Conservation (phyloP, 1,140 invertebrate species). For the Cydia amplana region DNA sequence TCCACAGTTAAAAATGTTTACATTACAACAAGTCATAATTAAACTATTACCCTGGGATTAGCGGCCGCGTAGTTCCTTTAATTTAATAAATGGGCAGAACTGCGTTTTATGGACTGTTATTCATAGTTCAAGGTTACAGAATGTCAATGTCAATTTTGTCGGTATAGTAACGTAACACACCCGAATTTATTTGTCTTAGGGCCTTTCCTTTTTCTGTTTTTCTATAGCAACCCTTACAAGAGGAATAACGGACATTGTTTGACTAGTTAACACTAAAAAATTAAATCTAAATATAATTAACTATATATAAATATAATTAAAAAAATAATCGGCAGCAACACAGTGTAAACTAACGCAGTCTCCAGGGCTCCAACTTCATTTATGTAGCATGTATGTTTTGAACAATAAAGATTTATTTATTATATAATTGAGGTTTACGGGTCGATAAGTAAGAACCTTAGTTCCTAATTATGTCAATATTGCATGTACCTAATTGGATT, state of each 20-base stretch:
- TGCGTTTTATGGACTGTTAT: conserved; percentile 2
- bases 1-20: background rate
- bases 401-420: too few species aligned
- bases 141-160: conserved; percentile 22
- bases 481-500: too few species aligned
- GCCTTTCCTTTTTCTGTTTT: background rate
- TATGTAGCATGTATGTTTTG: too few species aligned
- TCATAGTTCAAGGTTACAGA: conserved; percentile 19
- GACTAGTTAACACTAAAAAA: background rate
- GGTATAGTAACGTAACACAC: background rate
- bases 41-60: background rate
- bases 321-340: too few species aligned
- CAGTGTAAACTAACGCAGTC: too few species aligned
- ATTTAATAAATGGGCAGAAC: conserved; percentile 9
- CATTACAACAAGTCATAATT: background rate
- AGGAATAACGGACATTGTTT: background rate
- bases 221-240: background rate
- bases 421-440: too few species aligned
- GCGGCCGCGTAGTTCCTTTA: background rate
- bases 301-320: too few species aligned
- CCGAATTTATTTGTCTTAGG: conserved; percentile 1
- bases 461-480: too few species aligned
- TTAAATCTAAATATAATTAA: too few species aligned
- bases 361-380: too few species aligned
- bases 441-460: background rate